Base-by-base conservation (phyloP, 2,888 invertebrate genomes). In the Drosophila falleni region DNA sequence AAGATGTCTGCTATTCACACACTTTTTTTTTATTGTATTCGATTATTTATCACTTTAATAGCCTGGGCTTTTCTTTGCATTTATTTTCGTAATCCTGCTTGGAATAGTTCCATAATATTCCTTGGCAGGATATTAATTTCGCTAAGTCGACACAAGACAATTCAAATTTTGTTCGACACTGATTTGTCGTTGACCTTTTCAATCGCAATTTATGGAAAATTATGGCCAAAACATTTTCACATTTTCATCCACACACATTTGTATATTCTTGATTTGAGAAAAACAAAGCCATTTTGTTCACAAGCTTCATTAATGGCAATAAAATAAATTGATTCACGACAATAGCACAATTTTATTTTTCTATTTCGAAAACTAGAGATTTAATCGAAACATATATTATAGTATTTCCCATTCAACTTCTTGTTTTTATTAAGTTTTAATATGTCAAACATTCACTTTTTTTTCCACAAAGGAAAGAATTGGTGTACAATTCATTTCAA, bases 281-380 rank as follows among this genome's bases (percentile, higher is more conserved):
- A 81, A 81, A 81, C 79, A 81, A 77, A 77, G 54, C 80, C 66
- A 80, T 76, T 81, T 76, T 63, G 62, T 49, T 13, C 47, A 54
- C 60, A 71, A 78, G 71, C 78, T 71, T 68, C 82, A 82, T 62
- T 78, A 64, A 75, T 47, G 65, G 39, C 71, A 68, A 66, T 42
- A 62, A 65, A 72, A 53, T 62, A 59, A 69, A 50, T 65, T 77
- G 64, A 67, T 67, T 62, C 67, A 61, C 53, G 39, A 64, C 29
- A 41, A 33, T 13, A 49, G 26, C 53, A 63, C 42, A 35, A 50
- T 47, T 64, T 72, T 49, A 44, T 49, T 41, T 62, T 23, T 3
- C 3, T n/a, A 8, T 31, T 31, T 15, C 15, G 9, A 37, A 58
- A 16, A 35, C 19, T 23, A 33, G 16, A 29, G 33, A n/a, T 23